These are phyloP conservation scores for Trachymyrmex septentrionalis DNA, from an alignment of 1,140 invertebrate genomes.

Conservation along the genomic window DNA sequence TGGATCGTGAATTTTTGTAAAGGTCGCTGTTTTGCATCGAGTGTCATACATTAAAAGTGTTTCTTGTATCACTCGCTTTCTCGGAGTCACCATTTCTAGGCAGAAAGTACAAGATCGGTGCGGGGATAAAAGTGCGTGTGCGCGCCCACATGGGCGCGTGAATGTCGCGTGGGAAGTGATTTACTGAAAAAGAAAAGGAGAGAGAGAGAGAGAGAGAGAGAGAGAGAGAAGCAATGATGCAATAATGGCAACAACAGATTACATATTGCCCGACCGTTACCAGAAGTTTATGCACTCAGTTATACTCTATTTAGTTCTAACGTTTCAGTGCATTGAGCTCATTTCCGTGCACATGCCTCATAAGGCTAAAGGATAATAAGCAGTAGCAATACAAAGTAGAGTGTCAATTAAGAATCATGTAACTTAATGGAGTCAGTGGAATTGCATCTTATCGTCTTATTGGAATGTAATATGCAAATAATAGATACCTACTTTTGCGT, in stretches of 20 bases:
- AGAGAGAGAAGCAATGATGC: constrained; percentile 53
- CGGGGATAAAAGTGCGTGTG: constrained; percentile 18
- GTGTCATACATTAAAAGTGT: not conserved
- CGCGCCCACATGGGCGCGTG: constrained; percentile 51
- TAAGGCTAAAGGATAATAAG: constrained; percentile 9
- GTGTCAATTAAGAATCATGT: not conserved
- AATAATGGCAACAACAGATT: constrained; percentile 67
- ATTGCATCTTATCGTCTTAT: not conserved
- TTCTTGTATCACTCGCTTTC: not conserved
- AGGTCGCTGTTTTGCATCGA: not conserved
- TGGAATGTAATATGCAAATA: constrained; percentile 3
- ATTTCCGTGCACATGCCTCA: not conserved
- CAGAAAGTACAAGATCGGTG: constrained; percentile 32
- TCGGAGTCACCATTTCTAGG: constrained; percentile 43
- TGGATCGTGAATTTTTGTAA: not conserved
- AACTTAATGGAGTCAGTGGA: not conserved
- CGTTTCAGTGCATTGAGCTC: not conserved
- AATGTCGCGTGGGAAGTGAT: constrained; percentile 65
- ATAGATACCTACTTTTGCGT: too few relatives aligned
- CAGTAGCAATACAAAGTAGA: not conserved
- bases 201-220: not conserved
- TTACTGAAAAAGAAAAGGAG: not conserved
- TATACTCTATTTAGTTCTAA: constrained; percentile 31
- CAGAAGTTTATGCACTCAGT: constrained; percentile 18
- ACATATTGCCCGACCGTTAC: constrained; percentile 31